Base-by-base conservation (phyloP, 2,113 vertebrate genomes). In the human region DNA sequence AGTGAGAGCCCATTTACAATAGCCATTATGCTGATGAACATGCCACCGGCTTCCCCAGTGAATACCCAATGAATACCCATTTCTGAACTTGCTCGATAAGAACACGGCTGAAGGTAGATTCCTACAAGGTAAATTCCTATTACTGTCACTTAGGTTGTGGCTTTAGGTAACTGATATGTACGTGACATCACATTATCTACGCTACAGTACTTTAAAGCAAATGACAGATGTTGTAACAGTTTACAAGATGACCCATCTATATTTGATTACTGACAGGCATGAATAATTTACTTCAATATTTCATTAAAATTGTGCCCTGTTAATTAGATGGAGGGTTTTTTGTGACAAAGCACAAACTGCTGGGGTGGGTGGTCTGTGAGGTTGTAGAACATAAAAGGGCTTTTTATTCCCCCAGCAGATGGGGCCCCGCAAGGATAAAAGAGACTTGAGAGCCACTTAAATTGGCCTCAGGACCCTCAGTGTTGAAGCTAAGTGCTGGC, bases 241-340 rank as follows among this genome's bases (percentile, higher is more conserved):
- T 95, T 97, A 95, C 40, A 86, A 94, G 90, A 96, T 78, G 48
- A 85, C 89, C 83, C 4, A 17, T 97, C 80, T 96, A 86, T 93
- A 94, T 91, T 92, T 97, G 94, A 93, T 97, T 97, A 96, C 92
- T 97, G 96, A 96, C 88, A 93, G 27, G 59, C 78, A 87, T 95
- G 94, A 95, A 94, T 96, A 93, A 97, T 97, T 97, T 96, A 96
- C 90, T 96, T 94, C 88, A 89, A 92, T 90, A 94, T 97, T 96
- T 96, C 97, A 94, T 97, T 95, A 98, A 97, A 96, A 95, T 75
- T 32, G 72, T 96, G 80, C 22, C 55, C 93, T 91, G 90, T 90
- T 98, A 96, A 97, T 97, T 96, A 87, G 72, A 75, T 43, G 70
- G 87, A 96, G 82, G 78, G 66, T 80, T 85, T 85, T 96, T 84